Evolutionary conservation across 2,888 invertebrate genomes (phyloP), one percentile per base, ranked within the genome.

Genomic region (Protophormia terraenovae): DNA sequence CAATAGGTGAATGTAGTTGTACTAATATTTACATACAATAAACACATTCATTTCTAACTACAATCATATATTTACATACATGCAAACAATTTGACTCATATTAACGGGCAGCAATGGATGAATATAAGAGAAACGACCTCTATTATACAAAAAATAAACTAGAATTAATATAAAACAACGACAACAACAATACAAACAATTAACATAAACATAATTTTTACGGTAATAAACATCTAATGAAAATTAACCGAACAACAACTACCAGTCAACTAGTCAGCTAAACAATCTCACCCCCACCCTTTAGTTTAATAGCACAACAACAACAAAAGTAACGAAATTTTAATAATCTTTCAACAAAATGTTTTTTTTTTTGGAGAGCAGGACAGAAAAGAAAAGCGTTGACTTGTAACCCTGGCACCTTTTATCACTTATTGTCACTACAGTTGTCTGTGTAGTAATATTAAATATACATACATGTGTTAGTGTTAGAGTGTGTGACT

Each of bases 351-450:
- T 81, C 24, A 75, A 60, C 50, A 53, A 38, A 62, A 16, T 41
- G n/a, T 5, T 41, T n/a, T n/a, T n/a, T n/a, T n/a, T n/a, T 5
- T 5, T 41, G 60, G 16, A 58, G 16, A 14, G 22, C 16, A 53
- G 64, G 27, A 5, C 24, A 47, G 8, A 7, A n/a, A 14, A 32
- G 41, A 24, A 79, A 86, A 86, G 89, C 90, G 91, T 90, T 91
- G 91, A 91, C 90, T 91, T 91, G 90, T 90, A 91, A 91, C 90
- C 90, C 90, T 90, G 90, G 90, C 82, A 82, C 85, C 85, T 85
- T 85, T 85, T 86, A 86, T 83, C 77, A 71, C 79, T 67, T 80
- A 69, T 80, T 77, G 80, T 72, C 84, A 81, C 78, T 77, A n/a
- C n/a, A n/a, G n/a, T n/a, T 62, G 32, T 67, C 32, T 53, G 50